Base-by-base conservation (phyloP, 2,888 invertebrate species). In the Leucoptera coffeella region DNA sequence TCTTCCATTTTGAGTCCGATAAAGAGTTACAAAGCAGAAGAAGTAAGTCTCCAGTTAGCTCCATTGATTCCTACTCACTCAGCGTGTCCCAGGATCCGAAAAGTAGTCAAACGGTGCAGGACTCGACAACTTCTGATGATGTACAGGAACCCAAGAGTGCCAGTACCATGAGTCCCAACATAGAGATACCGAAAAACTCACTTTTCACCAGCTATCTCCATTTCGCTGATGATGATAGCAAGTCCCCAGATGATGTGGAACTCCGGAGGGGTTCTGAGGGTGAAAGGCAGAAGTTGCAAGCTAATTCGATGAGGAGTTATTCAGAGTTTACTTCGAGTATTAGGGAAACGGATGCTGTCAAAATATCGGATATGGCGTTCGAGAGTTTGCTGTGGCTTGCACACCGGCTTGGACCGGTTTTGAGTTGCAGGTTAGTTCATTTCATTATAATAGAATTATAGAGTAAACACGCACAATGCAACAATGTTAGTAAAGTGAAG, bases 321-420 rank as follows among this genome's bases (percentile, higher is more conserved):
- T 14, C 36, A 43, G 12, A 41, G 31, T 20, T 35, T 36, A 1
- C 43, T 9, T 38, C 34, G 27, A 51, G 39, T 35, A 36, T 42
- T 14, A 38, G 38, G 13, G 53, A 54, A 17, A 9, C 17, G 9
- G 6, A 9, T 7, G 4, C 4, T 15, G n/a, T 12, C 8, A 25
- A 10, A 14, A 84, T 86, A 34, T 86, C 89, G 0, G 89, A 90
- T 46, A 87, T 90, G 80, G 86, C 88, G 43, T 79, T 82, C 0
- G 91, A 90, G 43, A 90, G 89, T 42, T 61, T 92, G 2, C 80
- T 91, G 32, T 96, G 96, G 95, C 48, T 97, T 30, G 84, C 93
- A 0, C 90, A 94, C 59, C 78, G 94, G 34, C 62, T 97, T 11
- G 97, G 97, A 0, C 96, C 97, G 0, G 90, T 96, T 24, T 72